Base-by-base conservation (phyloP, 1,140 invertebrate genomes). In the Heliconius melpomene region DNA sequence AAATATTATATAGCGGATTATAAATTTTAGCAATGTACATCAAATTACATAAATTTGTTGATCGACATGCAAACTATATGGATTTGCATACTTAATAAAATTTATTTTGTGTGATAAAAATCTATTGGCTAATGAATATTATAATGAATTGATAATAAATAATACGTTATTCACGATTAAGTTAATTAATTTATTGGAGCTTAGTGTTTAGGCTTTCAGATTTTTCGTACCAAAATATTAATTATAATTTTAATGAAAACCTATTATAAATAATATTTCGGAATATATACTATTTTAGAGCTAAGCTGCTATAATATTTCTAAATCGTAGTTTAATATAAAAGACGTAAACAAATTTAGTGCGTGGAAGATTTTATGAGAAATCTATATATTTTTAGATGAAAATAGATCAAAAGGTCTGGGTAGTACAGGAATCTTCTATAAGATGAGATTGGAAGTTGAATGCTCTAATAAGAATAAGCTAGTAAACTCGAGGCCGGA, bases 381-480 rank as follows among this genome's bases (percentile, higher is more conserved):
- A 79, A 72, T 75, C 60, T 29, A 75, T 75, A 75, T 72, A 46
- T 50, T 46, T 70, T 73, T 80, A n/a, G 20, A 81, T 72, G 29
- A 32, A 81, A 75, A 60, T 78, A 77, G 76, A 81, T 78, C 76
- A 77, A 81, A 81, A 75, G 77, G 46, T 32, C 60, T 80, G 66
- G 81, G 26, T 66, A 66, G 32, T 36, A 7, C 0, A 16, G 40
- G 29, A 66, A 13, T 16, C 60, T 11, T 26, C 26, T 66, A 13
- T 66, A 29, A 6, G 9, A 66, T 29, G 9, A 66, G 13, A 66
- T 66, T 66, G 23, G 60, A 66, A 66, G 60, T 66, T 80, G 78
- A 77, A 77, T 81, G 86, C 78, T 85, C 83, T 85, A 87, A 85
- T 85, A 88, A 86, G 82, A 84, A 85, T 83, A 87, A 78, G 75